Evolutionary conservation across 2,797 vertebrate species (phyloP), one percentile per base, ranked within the genome.

Genomic region (Simalia tracyae): DNA sequence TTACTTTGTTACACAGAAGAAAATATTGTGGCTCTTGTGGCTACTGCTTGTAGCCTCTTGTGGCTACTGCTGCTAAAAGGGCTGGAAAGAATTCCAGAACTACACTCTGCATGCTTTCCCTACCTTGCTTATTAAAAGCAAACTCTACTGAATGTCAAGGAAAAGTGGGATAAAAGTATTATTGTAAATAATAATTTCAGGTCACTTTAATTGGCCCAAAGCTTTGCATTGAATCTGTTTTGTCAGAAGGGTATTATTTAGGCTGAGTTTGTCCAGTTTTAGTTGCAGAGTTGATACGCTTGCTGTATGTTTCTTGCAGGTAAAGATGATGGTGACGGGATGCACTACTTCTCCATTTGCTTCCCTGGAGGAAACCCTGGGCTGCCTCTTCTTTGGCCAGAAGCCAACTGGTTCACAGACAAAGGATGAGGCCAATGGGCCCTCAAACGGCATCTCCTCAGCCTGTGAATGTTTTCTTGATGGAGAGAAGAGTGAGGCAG

Each of bases 271-370:
- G 2, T 24, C 8, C 60, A 59, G 7, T 66, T 59, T 0, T 0
- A 4, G 86, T 28, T 91, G 91, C 60, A 89, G 46, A 84, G 68
- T 66, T 84, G 50, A 92, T 76, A 15, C 61, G 81, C 91, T 84
- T 59, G 91, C 86, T 91, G 81, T 87, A 95, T 86, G 95, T n/a
- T 97, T 95, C 86, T 94, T 0, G 0, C 93, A 98, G 99, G 95
- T 98, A n/a, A 97, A 97, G 94, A 98, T 99, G 98, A 98, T 99
- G 98, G 94, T 99, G 95, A 98, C 97, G 8, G 97, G 97, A 92
- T 97, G 97, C 15, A 93, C 98, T 19, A 1, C 96, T 68, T 98
- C 98, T 88, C 98, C 98, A 0, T 97, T 99, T 84, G 97, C 97
- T 76, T 91, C 96, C 10, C 86, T 99, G 8, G 99, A 99, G 96